Evolutionary conservation across 2,888 invertebrate genomes (phyloP), one percentile per base, ranked within the genome.

Genomic region (Auanema freiburgensis): DNA sequence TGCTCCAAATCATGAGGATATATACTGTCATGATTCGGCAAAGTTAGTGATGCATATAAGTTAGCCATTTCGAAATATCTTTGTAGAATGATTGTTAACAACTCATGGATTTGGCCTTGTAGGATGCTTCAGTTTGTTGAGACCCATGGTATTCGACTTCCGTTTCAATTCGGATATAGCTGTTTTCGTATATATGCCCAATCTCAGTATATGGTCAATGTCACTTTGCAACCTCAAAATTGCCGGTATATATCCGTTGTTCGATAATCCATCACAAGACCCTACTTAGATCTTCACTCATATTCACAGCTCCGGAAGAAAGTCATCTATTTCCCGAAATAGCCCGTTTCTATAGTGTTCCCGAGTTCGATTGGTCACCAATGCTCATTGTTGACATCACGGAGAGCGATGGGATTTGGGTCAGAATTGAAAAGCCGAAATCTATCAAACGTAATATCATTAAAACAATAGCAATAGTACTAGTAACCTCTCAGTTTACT

Each of bases 101-200:
- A 52, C 6, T 33, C 44, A 6, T 63, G 63, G 63, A 42, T 21
- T 18, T 63, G 63, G 63, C 63, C 63, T 6, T 63, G 63, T 41
- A 41, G 63, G 6, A 56, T n/a, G 14, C 43, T 43, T n/a, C 43
- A n/a, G 43, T 43, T n/a, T 12, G 43, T n/a, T 43, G 43, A 43
- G 12, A 43, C 11, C 11, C 43, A 43, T 12, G 43, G 43, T 43
- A 43, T 43, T 43, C 43, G 14, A n/a, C n/a, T 12, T n/a, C 43
- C 43, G 43, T 43, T 43, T n/a, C 56, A 62, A 11, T 77, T 77
- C 57, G 58, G 68, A 10, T 79, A 77, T 56, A 56, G 62, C 33
- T 79, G 79, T 55, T 79, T 79, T 57, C 73, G 71, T 12, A 60
- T 78, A 41, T 77, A 66, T 40, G 63, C 71, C 11, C 66, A 66